Evolutionary conservation across 2,113 vertebrate species (phyloP), one percentile per base, ranked within the genome.

Genomic region (Fulmarus glacialis): DNA sequence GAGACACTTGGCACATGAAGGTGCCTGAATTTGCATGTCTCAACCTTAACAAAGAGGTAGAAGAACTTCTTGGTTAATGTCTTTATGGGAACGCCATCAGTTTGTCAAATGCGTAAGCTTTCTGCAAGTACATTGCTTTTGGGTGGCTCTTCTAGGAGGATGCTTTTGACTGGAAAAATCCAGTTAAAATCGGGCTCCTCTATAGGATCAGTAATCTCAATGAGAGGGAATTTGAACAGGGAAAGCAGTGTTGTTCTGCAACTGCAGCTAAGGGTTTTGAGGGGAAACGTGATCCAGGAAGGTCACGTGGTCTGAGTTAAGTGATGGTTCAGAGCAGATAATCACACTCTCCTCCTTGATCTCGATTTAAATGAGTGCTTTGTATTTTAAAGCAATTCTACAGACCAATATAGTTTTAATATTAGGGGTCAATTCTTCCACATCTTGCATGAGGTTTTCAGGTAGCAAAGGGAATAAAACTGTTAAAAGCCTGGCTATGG

Each of bases 1-100:
- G 45, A 45, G 45, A 45, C 45, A 45, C 45, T 45, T 19, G 45
- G 45, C 20, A 22, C 0, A 0, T 34, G 52, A 80, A 43, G 22
- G 34, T 83, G 24, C 27, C 23, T 63, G 58, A 87, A 77, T 63
- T 59, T 72, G 21, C 20, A 7, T 11, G 17, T 68, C 22, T 73
- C 20, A 63, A 0, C 16, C 12, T 66, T 52, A 34, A 23, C 16
- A 24, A 66, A 78, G 64, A 38, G 8, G 26, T 4, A 43, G 29
- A 9, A 63, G 21, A 59, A 32, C 15, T 40, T 32, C 15, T 38
- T 82, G 9, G 4, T 68, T 78, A 8, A 4, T 30, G 8, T 85
- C 82, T 85, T 74, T 12, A 8, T 27, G 29, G 30, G 15, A 78
- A 22, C 36, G 14, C 24, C 26, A 3, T 38, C 36, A 40, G 21